These are phyloP conservation scores for Dicerorhinus sumatrensis DNA, from an alignment of 2,113 vertebrate genomes.

Conservation along the genomic window DNA sequence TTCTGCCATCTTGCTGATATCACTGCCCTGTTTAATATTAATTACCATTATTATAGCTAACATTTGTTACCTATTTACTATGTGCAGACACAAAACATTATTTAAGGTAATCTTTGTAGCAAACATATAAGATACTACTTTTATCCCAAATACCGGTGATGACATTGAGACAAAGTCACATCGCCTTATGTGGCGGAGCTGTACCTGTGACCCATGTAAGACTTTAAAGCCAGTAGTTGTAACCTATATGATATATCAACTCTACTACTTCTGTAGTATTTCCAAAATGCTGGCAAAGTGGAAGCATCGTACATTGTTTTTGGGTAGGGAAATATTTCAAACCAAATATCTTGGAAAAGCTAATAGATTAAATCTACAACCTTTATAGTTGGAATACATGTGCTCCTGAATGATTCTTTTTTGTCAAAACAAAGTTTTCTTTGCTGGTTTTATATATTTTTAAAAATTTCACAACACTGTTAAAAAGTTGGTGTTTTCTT, in stretches of 20 bases:
- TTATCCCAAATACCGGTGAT: not conserved
- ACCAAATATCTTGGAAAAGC: not conserved
- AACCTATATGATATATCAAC: not conserved
- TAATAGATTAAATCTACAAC: not conserved
- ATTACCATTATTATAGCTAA: not conserved
- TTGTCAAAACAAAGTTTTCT: not conserved
- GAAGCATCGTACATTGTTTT: not conserved
- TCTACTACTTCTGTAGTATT: not conserved
- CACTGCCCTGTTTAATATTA: not conserved
- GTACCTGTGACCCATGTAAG: not conserved
- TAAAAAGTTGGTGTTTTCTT: not conserved
- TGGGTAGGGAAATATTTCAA: not conserved
- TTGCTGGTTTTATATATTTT: not conserved
- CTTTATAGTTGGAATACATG: not conserved
- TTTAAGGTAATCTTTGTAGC: not conserved
- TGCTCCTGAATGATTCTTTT: not conserved
- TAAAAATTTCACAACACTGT: not conserved
- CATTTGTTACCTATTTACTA: not conserved
- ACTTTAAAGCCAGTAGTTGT: not conserved
- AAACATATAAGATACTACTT: not conserved
- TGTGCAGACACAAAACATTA: not conserved
- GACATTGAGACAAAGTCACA: not conserved
- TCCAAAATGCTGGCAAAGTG: not conserved
- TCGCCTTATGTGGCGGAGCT: not conserved
- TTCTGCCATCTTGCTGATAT: not conserved